Evolutionary conservation across 2,888 invertebrate species (phyloP).

Genomic region (Mongoloraphidia duomilia): DNA sequence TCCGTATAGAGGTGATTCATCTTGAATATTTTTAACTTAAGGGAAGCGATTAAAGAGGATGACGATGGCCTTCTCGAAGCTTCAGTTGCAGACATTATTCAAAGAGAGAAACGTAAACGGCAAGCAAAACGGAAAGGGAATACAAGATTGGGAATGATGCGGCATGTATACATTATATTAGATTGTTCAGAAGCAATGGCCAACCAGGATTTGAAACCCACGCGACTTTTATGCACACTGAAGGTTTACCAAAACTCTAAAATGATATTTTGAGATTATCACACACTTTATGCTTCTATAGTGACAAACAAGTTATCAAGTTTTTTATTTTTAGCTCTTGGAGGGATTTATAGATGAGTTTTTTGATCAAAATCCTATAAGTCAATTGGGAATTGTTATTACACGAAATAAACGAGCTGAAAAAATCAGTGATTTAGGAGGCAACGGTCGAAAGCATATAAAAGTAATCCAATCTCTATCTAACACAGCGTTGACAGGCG

Average conservation of each 20-base stretch:
- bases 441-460: conserved; percentile 67
- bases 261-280: neutral
- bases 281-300: neutral
- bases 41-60: conserved; percentile 95
- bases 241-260: conserved; percentile 44
- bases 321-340: conserved; percentile 48
- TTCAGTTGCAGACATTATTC: conserved; percentile 81
- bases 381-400: conserved; percentile 85
- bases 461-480: conserved; percentile 50
- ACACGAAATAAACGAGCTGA: conserved; percentile 91
- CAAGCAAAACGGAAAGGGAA: conserved; percentile 57
- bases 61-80: conserved; percentile 84
- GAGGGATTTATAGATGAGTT: conserved; percentile 92
- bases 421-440: conserved; percentile 79
- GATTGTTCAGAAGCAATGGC: conserved; percentile 93
- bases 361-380: conserved; percentile 97
- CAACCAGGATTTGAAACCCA: conserved; percentile 90
- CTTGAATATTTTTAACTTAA: too few species aligned
- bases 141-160: conserved; percentile 94
- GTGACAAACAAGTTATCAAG: neutral
- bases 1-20: too few species aligned
- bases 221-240: conserved; percentile 68
- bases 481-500: conserved; percentile 63
- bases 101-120: conserved; percentile 71
- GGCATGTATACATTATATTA: conserved; percentile 80